Evolutionary conservation across 2,797 vertebrate genomes (phyloP).

Genomic region (Merluccius polli): DNA sequence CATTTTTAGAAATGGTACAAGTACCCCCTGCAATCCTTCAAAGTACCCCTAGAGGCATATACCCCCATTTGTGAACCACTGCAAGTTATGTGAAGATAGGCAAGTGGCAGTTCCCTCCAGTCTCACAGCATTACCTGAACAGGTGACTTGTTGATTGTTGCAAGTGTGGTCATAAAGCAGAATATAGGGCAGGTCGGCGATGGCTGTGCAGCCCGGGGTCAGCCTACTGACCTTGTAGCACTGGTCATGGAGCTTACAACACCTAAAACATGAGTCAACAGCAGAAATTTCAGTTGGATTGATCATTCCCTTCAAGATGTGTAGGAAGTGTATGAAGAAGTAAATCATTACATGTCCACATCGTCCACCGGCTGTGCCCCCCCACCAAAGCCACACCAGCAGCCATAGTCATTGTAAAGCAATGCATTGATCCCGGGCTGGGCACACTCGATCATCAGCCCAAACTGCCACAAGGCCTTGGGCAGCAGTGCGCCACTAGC

Average conservation of each 20-base stretch:
- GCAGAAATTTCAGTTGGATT: neutral
- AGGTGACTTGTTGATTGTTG: conserved; percentile 52
- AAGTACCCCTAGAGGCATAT: too few relatives aligned
- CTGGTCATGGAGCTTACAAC: conserved; percentile 64
- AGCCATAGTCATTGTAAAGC: conserved; percentile 63
- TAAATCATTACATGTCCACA: conserved; percentile 52
- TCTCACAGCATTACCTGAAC: conserved; percentile 72
- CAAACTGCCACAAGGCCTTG: conserved; percentile 69
- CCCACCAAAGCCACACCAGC: conserved; percentile 69
- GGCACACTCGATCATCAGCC: conserved; percentile 51
- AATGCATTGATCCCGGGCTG: conserved; percentile 60
- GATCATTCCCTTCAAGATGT: neutral
- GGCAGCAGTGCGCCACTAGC: conserved; percentile 27
- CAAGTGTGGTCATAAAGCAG: conserved; percentile 59
- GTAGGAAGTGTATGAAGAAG: neutral
- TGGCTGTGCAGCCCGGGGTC: conserved; percentile 42
- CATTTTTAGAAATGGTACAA: too few relatives aligned
- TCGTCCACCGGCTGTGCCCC: conserved; percentile 54
- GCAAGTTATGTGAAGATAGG: neutral
- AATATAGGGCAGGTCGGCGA: conserved; percentile 59
- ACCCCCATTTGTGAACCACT: too few relatives aligned
- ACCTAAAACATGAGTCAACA: conserved; percentile 43
- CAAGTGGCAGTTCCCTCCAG: neutral
- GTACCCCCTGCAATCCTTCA: too few relatives aligned
- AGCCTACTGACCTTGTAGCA: conserved; percentile 52